Evolutionary conservation across 2,113 vertebrate species (phyloP).

Genomic region (Sinocyclocheilus grahami): DNA sequence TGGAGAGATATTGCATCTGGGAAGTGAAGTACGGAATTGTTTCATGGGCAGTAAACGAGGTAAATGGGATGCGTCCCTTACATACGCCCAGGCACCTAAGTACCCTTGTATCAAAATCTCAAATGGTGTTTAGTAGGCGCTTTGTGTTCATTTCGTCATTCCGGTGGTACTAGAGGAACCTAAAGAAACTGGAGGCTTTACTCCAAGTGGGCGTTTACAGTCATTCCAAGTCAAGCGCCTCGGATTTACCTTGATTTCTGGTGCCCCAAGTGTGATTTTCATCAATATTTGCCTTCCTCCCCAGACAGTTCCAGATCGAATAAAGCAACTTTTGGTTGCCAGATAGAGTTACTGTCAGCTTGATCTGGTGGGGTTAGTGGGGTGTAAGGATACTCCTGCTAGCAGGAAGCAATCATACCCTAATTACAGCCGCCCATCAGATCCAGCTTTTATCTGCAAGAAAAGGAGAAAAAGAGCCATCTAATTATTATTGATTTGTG

Average conservation of each 20-base stretch:
- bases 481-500: conserved; percentile 53
- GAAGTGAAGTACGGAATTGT: not conserved
- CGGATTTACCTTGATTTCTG: not conserved
- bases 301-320: not conserved
- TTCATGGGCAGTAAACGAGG: not conserved
- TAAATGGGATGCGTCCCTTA: conserved; percentile 7
- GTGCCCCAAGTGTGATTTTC: not conserved
- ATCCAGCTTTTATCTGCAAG: conserved; percentile 18
- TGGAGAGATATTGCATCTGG: not conserved
- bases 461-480: conserved; percentile 28
- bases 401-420: not conserved
- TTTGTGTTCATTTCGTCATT: not conserved
- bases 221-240: not conserved
- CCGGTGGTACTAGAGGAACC: not conserved
- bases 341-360: conserved; percentile 11
- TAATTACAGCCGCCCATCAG: conserved; percentile 23
- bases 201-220: not conserved
- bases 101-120: not conserved
- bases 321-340: conserved; percentile 12
- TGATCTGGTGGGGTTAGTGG: not conserved
- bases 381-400: conserved; percentile 26
- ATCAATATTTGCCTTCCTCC: conserved; percentile 3
- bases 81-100: not conserved
- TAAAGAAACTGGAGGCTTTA: not conserved
- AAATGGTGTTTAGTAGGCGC: not conserved